Base-by-base conservation (phyloP, 2,888 invertebrate species). In the Lysandra bellargus region DNA sequence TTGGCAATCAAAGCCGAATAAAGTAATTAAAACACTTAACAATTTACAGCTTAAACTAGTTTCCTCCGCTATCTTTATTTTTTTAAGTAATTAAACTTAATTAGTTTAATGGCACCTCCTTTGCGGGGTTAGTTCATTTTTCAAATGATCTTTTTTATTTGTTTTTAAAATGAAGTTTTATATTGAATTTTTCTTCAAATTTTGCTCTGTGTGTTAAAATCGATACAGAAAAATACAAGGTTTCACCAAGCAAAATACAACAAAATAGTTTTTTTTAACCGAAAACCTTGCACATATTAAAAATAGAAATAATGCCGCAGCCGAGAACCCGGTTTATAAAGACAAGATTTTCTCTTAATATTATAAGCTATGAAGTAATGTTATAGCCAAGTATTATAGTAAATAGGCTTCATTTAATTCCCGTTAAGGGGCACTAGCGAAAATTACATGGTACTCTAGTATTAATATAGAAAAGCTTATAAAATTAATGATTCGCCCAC, bases 381-480 rank as follows among this genome's bases (percentile, higher is more conserved):
- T 14, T 33, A 69, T 69, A 69, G 33, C 33, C 69, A 69, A 69
- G 30, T 69, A 69, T 69, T 69, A 33, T 14, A 69, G 12, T 69
- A 69, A 69, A 69, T 69, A 69, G 69, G 12, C 69, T 33, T 64
- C 64, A 69, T 69, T 33, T 69, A 69, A 33, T 69, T 23, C 7
- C 30, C 14, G 33, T 33, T 69, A 69, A 14, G 4, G 33, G 33
- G 1, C 9, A 69, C 69, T 33, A 69, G 69, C 69, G 69, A 69
- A 69, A 69, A 69, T 69, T 69, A 23, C 64, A 64, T 12, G 69
- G 69, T 69, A 69, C 33, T 69, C 69, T 69, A 14, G 33, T 69
- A 33, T 33, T 33, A 69, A 69, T 69, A 69, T 33, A 57, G 14
- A 69, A 69, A 69, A 33, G 69, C 33, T 33, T 33, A 69, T 69